Conservation (phyloP, 2,113 vertebrate genomes). For the Ophiodon elongatus region DNA sequence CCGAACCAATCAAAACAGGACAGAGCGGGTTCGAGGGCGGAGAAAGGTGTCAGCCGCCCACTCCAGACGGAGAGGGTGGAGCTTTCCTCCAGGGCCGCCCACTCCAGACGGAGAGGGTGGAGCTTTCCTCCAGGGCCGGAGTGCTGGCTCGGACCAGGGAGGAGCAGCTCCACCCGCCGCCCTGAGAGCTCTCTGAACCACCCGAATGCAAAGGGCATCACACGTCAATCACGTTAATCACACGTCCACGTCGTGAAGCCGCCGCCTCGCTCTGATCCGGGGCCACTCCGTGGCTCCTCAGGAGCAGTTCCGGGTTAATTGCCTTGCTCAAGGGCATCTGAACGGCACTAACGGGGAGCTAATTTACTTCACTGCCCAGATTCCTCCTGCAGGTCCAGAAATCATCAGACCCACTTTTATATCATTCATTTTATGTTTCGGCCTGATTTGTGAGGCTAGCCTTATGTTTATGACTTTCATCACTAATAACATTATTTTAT, state of each 20-base stretch:
- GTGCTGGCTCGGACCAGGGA: no score
- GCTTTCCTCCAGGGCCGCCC: no score
- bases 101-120: no score
- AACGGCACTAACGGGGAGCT: not conserved
- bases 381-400: not conserved
- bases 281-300: constrained; percentile 9
- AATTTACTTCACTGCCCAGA: not conserved
- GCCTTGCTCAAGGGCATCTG: constrained; percentile 38
- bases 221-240: no score
- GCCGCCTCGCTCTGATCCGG: not conserved
- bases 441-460: no score
- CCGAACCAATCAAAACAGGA: no score
- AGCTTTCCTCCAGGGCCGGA: no score
- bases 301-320: constrained; percentile 28
- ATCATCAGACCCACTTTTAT: not conserved
- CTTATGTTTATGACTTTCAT: not conserved
- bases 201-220: not conserved
- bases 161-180: no score
- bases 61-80: no score
- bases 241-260: constrained; percentile 4
- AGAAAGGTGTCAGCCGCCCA: no score
- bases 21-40: no score
- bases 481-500: not conserved
- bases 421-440: no score
- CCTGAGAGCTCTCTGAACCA: not conserved